Percentiles rank a stretch among this genome's conserved stretches.
Evolutionary conservation across 2,888 invertebrate species (phyloP).

Genomic region (Macrosoma leucophasiata): DNA sequence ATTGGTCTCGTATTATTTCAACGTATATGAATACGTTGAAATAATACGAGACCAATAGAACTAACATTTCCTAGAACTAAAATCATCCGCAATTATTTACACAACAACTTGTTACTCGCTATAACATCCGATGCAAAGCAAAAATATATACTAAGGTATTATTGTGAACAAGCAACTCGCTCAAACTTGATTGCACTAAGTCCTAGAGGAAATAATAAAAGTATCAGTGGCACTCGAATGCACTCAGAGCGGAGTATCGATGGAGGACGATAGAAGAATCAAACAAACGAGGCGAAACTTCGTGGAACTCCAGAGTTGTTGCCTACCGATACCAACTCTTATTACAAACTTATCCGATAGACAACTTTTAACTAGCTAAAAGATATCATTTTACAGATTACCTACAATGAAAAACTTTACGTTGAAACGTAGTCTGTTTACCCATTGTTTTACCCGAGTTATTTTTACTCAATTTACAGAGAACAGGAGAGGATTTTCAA

Average conservation of each 20-base stretch:
- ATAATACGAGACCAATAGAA: no score
- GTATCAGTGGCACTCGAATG: conserved; percentile 48
- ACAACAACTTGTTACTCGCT: no score
- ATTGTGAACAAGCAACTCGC: conserved; percentile 16
- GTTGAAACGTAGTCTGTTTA: no score
- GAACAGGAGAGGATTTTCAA: no score
- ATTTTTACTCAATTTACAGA: no score
- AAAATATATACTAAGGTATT: conserved; percentile 28
- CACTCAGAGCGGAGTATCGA: conserved; percentile 41
- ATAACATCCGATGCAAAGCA: no score
- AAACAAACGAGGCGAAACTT: conserved; percentile 55
- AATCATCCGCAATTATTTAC: no score
- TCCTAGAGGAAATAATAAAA: conserved; percentile 59
- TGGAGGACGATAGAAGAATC: conserved; percentile 46
- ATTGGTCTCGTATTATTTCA: no score
- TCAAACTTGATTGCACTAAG: conserved; percentile 39
- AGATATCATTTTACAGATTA: conserved; percentile 41
- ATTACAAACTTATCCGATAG: conserved; percentile 54
- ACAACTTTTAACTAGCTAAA: conserved; percentile 46
- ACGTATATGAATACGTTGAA: no score
- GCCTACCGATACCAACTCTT: conserved; percentile 49
- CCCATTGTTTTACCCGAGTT: no score
- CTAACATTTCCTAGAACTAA: no score
- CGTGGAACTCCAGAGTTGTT: conserved; percentile 44
- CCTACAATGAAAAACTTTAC: conserved; percentile 3